Conservation (phyloP, 2,797 vertebrate species). For the Numenius phaeopus region DNA sequence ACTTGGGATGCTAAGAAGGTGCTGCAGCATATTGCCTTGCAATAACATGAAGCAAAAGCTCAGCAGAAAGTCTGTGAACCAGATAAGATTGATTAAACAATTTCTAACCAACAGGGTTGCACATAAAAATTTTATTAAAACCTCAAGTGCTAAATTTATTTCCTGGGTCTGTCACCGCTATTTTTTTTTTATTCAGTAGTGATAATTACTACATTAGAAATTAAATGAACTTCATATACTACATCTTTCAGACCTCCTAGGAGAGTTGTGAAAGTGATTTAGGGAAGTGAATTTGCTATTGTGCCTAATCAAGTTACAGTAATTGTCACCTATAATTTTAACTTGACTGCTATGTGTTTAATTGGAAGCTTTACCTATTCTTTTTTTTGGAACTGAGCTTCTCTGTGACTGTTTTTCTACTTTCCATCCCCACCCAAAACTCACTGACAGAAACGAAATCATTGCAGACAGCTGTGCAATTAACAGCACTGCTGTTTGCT, state of each 20-base stretch:
- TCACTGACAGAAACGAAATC: constrained; percentile 4
- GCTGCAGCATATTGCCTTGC: constrained; percentile 43
- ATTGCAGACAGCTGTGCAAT: not conserved
- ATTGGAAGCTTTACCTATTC: constrained; percentile 44
- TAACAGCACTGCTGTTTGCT: not conserved
- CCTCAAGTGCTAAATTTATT: constrained; percentile 77
- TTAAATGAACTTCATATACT: constrained; percentile 79
- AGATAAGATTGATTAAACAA: constrained; percentile 78
- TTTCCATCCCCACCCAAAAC: not conserved
- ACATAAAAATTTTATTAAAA: constrained; percentile 79
- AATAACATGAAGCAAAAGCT: constrained; percentile 62
- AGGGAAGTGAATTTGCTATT: constrained; percentile 69
- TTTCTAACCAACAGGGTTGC: constrained; percentile 73
- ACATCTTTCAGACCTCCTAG: constrained; percentile 71
- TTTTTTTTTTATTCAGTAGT: constrained; percentile 70
- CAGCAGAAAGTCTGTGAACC: constrained; percentile 69
- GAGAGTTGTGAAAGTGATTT: constrained; percentile 75
- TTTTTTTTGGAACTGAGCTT: not conserved
- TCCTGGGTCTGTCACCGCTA: constrained; percentile 68
- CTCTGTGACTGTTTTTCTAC: not conserved
- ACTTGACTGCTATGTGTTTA: constrained; percentile 67
- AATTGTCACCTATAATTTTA: constrained; percentile 81
- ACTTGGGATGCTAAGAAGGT: constrained; percentile 46
- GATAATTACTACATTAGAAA: constrained; percentile 81
- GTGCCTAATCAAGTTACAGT: constrained; percentile 77